A percentile compares a stretch with the other conserved stretches of the same genome.
Evolutionary conservation across 2,888 invertebrate species (phyloP).

Genomic region (Dynastes grantii): DNA sequence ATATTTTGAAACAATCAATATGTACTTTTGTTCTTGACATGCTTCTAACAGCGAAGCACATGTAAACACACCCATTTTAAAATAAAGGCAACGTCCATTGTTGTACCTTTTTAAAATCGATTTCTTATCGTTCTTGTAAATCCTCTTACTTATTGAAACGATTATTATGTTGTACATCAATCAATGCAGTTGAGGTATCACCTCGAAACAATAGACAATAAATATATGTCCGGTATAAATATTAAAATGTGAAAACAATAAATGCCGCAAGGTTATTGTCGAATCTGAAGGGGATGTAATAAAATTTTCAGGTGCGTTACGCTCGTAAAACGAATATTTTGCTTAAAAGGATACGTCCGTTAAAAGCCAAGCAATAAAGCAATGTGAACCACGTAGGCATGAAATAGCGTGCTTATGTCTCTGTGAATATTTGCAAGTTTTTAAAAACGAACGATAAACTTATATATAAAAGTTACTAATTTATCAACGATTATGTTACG

Average conservation of each 20-base stretch:
- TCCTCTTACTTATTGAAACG: slow-evolving; percentile 35
- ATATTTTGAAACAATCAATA: slow-evolving; percentile 38
- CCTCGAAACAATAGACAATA: slow-evolving; percentile 40
- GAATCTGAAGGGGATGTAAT: slow-evolving; percentile 17
- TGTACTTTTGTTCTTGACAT: slow-evolving; percentile 32
- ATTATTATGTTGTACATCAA: slow-evolving; percentile 48
- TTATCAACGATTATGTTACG: too few relatives aligned
- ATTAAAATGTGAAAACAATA: slow-evolving; percentile 20
- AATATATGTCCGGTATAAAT: slow-evolving; percentile 42
- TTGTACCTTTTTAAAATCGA: slow-evolving; percentile 28
- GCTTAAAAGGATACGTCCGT: slow-evolving; percentile 24
- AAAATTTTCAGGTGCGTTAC: slow-evolving; percentile 26
- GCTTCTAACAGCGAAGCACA: slow-evolving; percentile 34
- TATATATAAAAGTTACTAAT: not conserved
- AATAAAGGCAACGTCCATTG: slow-evolving; percentile 27
- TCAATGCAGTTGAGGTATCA: slow-evolving; percentile 21
- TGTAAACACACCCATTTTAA: slow-evolving; percentile 48
- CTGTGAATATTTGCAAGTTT: slow-evolving; percentile 2
- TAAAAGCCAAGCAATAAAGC: not conserved
- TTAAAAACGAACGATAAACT: not conserved
- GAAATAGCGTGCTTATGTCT: not conserved
- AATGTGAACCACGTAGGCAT: not conserved
- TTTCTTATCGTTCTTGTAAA: slow-evolving; percentile 41
- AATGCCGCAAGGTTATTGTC: slow-evolving; percentile 25
- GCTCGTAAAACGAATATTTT: slow-evolving; percentile 37